Evolutionary conservation across 37 sponge, comb jelly and placozoan species (phyloP).

Genomic region (Halisarca cf. caerulea): DNA sequence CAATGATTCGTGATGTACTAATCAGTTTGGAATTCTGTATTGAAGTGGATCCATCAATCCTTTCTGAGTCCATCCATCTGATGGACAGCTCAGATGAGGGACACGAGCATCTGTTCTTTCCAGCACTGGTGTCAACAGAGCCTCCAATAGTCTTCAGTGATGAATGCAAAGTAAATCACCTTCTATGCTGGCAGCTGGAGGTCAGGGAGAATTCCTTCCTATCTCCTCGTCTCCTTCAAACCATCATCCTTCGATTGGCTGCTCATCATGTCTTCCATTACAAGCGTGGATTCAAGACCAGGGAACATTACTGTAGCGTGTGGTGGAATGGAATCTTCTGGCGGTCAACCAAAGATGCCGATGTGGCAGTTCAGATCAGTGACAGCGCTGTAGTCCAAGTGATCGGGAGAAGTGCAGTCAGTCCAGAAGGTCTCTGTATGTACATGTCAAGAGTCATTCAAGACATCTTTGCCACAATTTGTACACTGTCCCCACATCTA

Average conservation of each 20-base stretch:
- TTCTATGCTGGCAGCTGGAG: no score
- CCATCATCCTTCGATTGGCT: slow-evolving; percentile 6
- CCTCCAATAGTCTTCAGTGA: not conserved
- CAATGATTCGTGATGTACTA: not conserved
- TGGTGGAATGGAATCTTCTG: slow-evolving; percentile 26
- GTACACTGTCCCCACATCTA: not conserved
- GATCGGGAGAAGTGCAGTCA: not conserved
- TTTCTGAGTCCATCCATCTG: not conserved
- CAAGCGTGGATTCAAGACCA: not conserved
- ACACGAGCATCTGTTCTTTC: no score
- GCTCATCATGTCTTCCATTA: not conserved
- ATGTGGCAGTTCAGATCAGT: slow-evolving; percentile 14
- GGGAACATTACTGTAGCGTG: slow-evolving; percentile 9
- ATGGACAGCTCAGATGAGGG: no score
- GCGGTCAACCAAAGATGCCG: not conserved
- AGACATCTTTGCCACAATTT: not conserved
- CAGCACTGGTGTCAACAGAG: no score
- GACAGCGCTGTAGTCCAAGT: slow-evolving; percentile 1
- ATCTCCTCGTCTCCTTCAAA: slow-evolving; percentile 15
- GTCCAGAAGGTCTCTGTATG: not conserved
- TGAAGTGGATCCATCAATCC: slow-evolving; percentile 12
- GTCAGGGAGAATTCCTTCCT: not conserved
- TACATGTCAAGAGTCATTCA: not conserved
- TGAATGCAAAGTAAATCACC: not conserved
- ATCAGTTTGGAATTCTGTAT: slow-evolving; percentile 25